Conservation (phyloP, 1,140 invertebrate species). For the Stegodyphus dumicola region DNA sequence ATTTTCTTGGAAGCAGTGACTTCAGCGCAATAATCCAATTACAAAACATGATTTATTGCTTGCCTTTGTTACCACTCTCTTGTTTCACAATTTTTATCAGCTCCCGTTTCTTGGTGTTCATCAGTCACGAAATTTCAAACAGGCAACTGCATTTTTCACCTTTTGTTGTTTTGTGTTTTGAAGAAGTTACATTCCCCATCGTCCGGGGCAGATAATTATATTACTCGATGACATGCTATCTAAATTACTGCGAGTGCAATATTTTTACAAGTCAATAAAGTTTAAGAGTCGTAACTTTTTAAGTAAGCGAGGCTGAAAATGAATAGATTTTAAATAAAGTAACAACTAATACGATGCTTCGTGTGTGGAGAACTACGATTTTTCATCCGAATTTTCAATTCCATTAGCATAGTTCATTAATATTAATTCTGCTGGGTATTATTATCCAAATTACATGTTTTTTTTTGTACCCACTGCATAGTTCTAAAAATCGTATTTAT, state of each 20-base stretch:
- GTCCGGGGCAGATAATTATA: neutral
- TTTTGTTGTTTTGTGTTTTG: neutral
- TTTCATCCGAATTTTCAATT: neutral
- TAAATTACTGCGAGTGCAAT: neutral
- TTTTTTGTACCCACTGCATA: neutral
- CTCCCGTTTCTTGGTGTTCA: neutral
- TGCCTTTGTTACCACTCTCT: neutral
- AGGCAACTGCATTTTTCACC: neutral
- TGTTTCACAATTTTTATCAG: neutral
- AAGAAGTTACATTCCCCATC: neutral
- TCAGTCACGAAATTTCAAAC: neutral
- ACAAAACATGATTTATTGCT: neutral
- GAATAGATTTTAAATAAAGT: neutral
- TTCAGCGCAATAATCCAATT: neutral
- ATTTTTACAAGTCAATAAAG: neutral
- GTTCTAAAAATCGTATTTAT: neutral
- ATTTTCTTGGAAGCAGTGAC: too few species aligned
- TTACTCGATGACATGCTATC: neutral
- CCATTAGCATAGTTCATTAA: constrained; percentile 1
- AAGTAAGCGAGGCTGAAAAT: neutral
- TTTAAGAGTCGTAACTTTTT: neutral
- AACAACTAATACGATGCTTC: neutral
- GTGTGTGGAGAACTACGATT: neutral
- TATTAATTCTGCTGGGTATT: neutral
- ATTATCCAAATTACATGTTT: neutral